Percentiles rank a stretch among this genome's conserved stretches.
phyloP scores from a whole-genome alignment of 2,888 invertebrate genomes.

The Gryllus longicercus region DNA sequence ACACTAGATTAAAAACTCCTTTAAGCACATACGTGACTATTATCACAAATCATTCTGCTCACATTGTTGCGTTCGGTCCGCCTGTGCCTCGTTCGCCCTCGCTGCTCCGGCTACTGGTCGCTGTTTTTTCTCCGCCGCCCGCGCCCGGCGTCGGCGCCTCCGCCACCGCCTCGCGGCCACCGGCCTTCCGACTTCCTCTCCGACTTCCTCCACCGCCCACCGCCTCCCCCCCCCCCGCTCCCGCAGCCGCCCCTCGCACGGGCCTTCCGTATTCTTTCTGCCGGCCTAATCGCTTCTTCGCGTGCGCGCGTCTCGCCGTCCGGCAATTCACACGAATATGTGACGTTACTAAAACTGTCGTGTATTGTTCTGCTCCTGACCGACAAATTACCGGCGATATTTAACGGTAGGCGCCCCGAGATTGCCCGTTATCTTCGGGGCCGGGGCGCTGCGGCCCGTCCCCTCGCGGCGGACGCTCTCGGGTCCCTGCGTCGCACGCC shows the following conservation, averaged over 20 bases:
- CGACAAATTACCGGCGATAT: constrained; percentile 9
- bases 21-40: too few species aligned
- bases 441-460: not conserved
- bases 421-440: not conserved
- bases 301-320: not conserved
- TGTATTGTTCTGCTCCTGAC: constrained; percentile 8
- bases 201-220: not conserved
- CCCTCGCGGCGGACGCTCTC: not conserved
- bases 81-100: too few species aligned
- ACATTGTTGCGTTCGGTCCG: too few species aligned
- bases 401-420: not conserved
- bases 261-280: constrained; percentile 2
- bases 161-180: not conserved
- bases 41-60: too few species aligned
- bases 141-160: too few species aligned
- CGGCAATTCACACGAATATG: constrained; percentile 8
- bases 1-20: too few species aligned
- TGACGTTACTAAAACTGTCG: constrained; percentile 17
- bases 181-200: not conserved
- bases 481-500: not conserved
- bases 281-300: constrained; percentile 17
- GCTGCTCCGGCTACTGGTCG: not conserved
- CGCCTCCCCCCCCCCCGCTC: not conserved
- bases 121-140: not conserved
- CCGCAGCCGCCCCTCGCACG: not conserved